These are phyloP conservation scores for Chelon auratus DNA, from an alignment of 2,797 vertebrate species.

Conservation along the genomic window DNA sequence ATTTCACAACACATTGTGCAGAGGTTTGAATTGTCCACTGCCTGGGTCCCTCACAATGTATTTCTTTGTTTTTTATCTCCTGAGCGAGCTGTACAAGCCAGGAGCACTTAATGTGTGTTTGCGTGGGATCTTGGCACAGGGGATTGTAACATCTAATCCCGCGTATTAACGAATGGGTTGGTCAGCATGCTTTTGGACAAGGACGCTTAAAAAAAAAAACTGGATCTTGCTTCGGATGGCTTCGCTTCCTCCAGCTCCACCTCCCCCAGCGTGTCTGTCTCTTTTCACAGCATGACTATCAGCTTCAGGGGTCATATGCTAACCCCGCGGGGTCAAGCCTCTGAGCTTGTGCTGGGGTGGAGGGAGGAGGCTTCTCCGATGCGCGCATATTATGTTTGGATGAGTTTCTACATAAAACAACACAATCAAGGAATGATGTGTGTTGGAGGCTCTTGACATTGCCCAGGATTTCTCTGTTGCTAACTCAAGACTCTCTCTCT, in stretches of 20 bases:
- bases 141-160: no score
- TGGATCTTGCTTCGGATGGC: neutral
- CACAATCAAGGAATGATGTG: no score
- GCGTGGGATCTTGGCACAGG: no score
- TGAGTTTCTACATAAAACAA: neutral
- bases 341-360: neutral
- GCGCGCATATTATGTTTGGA: neutral
- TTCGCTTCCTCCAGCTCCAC: neutral
- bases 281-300: conserved; percentile 2
- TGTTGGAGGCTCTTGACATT: neutral
- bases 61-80: no score
- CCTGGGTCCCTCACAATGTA: no score
- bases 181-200: conserved; percentile 4
- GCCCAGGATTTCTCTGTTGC: neutral
- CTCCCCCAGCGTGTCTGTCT: neutral
- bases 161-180: neutral
- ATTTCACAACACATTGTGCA: no score
- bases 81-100: no score
- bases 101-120: no score
- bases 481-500: no score
- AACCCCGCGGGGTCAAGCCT: conserved; percentile 1
- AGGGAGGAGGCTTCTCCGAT: conserved; percentile 7
- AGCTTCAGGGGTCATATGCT: conserved; percentile 26
- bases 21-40: no score
- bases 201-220: no score